Evolutionary conservation across 2,113 vertebrate species (phyloP).

Genomic region (Malurus cyaneus): DNA sequence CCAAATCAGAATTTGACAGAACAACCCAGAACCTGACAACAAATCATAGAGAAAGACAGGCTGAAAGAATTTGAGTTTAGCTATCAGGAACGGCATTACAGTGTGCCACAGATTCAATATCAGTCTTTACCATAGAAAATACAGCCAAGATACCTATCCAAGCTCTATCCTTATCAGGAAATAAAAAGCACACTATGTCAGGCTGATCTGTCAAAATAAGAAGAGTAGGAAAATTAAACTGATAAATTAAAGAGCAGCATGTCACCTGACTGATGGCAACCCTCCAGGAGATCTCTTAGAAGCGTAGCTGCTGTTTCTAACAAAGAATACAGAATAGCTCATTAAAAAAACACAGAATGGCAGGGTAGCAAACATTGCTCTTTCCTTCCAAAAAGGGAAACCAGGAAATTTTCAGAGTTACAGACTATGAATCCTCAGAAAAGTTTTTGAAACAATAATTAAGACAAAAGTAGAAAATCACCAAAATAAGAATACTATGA

Average conservation of each 20-base stretch:
- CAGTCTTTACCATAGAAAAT: neutral
- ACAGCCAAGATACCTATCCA: neutral
- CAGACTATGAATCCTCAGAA: neutral
- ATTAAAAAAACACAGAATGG: constrained; percentile 22
- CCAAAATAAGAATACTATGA: neutral
- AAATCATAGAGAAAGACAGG: neutral
- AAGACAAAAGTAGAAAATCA: neutral
- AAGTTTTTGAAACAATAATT: neutral
- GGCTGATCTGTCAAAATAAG: constrained; percentile 52
- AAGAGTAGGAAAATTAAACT: constrained; percentile 61
- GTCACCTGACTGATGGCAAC: constrained; percentile 57
- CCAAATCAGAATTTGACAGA: neutral
- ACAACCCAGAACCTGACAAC: neutral
- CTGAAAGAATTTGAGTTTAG: neutral
- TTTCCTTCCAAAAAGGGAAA: neutral
- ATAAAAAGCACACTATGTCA: constrained; percentile 28
- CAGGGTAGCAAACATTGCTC: neutral
- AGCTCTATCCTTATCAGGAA: constrained; percentile 23
- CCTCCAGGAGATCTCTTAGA: constrained; percentile 59
- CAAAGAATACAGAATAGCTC: constrained; percentile 34
- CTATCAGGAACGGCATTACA: neutral
- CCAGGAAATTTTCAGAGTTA: neutral
- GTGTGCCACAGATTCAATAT: neutral
- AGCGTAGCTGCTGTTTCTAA: neutral
- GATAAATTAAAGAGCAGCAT: constrained; percentile 62